Base-by-base conservation (phyloP, 2,888 invertebrate genomes). In the Priocnemis perturbator region DNA sequence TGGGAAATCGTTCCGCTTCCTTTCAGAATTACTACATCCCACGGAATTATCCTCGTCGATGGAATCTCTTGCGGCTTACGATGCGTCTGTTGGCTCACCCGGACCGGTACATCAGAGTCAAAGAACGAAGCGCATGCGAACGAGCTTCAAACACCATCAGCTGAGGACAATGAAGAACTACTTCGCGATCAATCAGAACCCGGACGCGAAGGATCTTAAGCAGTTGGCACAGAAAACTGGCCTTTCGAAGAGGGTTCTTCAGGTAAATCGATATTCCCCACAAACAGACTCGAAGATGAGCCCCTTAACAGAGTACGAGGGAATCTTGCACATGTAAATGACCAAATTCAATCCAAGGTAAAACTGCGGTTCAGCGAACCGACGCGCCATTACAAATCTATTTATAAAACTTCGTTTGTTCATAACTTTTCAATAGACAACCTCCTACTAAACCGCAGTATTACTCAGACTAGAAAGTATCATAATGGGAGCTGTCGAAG, bases 131-230 rank as follows among this genome's bases (percentile, higher is more conserved):
- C 93, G 99, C 67, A 98, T 99, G 97, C 92, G 99, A 67, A 99
- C 99, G 60, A 98, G 98, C 80, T 99, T 99, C 91, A 99, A 99
- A 89, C 99, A 99, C 89, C 98, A 99, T 89, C 99, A 99, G 89
- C 93, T 99, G 73, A 91, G 98, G 72, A 98, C 98, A 62, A 99
- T 99, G 99, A 99, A 99, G 90, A 97, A 97, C 53, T 99, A 99
- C 90, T 99, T 99, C 89, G 95, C 97, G 60, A 95, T 99, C 87
- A 99, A 99, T 91, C 99, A 99, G 90, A 99, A 99, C 90, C 99
- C 99, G 0, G 99, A 99, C 87, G 98, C 99, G 64, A 99, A 99
- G 90, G 99, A 99, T 89, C 91, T 99, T 71, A 99, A 99, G 89
- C 98, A 98, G 87, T 91, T 99, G 77, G 98, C 99, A 0, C 98